These are phyloP conservation scores for Zaprionus lineosus DNA, from an alignment of 2,888 invertebrate species.

Conservation along the genomic window DNA sequence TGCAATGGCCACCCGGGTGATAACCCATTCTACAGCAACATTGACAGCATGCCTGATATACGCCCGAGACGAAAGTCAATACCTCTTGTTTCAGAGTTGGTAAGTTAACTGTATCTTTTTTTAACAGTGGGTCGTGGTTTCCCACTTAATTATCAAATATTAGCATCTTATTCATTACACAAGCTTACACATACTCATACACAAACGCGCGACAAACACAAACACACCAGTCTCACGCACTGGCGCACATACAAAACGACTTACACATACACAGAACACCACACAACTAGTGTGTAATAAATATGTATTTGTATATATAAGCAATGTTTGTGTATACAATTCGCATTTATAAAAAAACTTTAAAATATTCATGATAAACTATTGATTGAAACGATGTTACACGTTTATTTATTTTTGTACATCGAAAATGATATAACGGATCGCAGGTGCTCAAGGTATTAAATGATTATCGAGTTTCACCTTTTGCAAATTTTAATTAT, in stretches of 20 bases:
- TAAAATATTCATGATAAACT: conserved; percentile 9
- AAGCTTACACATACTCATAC: not conserved
- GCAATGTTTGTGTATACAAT: too few relatives aligned
- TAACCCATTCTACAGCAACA: conserved; percentile 99
- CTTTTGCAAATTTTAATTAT: conserved; percentile 14
- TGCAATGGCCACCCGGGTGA: conserved; percentile 95
- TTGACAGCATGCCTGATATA: conserved; percentile 99
- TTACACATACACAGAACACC: not conserved
- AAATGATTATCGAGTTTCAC: conserved; percentile 36
- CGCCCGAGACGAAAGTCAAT: conserved; percentile 98
- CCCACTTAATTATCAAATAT: too few relatives aligned
- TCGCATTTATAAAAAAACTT: too few relatives aligned
- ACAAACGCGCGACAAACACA: too few relatives aligned
- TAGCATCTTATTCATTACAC: too few relatives aligned
- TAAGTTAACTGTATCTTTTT: too few relatives aligned
- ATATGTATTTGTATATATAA: too few relatives aligned
- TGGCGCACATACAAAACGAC: too few relatives aligned
- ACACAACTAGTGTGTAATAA: too few relatives aligned
- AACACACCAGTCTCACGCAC: too few relatives aligned
- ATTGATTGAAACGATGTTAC: conserved; percentile 32
- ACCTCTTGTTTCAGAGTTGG: conserved; percentile 99
- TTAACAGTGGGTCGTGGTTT: too few relatives aligned
- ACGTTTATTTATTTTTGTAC: conserved; percentile 49
- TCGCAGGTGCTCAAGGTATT: conserved; percentile 83
- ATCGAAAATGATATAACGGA: conserved; percentile 67